phyloP scores from a whole-genome alignment of 2,888 invertebrate species.

The Tricholauxania praeusta region DNA sequence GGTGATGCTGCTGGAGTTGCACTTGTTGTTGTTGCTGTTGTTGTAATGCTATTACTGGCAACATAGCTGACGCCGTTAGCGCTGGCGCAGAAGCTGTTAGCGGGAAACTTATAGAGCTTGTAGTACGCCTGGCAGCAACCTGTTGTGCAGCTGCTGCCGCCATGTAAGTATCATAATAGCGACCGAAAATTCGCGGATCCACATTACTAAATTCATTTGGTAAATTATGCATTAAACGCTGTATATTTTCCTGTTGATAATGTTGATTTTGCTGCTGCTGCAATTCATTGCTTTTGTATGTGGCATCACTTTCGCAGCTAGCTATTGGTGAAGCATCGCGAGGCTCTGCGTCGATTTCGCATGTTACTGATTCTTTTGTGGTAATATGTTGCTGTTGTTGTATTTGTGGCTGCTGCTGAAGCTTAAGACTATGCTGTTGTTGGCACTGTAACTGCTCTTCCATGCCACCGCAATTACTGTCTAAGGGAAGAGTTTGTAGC shows the following conservation, averaged over 20 bases:
- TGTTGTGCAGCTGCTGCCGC: slow-evolving; percentile 60
- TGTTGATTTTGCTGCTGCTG: slow-evolving; percentile 5
- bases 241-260: slow-evolving; percentile 32
- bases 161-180: slow-evolving; percentile 66
- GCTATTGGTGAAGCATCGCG: not conserved
- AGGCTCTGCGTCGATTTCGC: too few species aligned
- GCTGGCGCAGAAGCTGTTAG: slow-evolving; percentile 31
- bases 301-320: not conserved
- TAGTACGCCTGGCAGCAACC: slow-evolving; percentile 48
- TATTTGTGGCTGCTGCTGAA: not conserved
- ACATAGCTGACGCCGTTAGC: not conserved
- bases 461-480: not conserved
- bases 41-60: not conserved
- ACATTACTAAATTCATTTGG: slow-evolving; percentile 50
- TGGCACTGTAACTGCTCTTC: not conserved
- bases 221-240: slow-evolving; percentile 50
- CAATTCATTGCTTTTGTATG: not conserved
- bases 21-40: slow-evolving; percentile 26
- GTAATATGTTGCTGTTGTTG: slow-evolving; percentile 2
- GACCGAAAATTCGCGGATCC: slow-evolving; percentile 62
- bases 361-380: too few species aligned
- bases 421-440: not conserved
- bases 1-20: slow-evolving; percentile 31
- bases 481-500: too few species aligned
- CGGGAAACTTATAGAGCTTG: slow-evolving; percentile 28